These are phyloP conservation scores for Paralvinella palmiformis DNA, from an alignment of 1,140 invertebrate species.

Conservation along the genomic window DNA sequence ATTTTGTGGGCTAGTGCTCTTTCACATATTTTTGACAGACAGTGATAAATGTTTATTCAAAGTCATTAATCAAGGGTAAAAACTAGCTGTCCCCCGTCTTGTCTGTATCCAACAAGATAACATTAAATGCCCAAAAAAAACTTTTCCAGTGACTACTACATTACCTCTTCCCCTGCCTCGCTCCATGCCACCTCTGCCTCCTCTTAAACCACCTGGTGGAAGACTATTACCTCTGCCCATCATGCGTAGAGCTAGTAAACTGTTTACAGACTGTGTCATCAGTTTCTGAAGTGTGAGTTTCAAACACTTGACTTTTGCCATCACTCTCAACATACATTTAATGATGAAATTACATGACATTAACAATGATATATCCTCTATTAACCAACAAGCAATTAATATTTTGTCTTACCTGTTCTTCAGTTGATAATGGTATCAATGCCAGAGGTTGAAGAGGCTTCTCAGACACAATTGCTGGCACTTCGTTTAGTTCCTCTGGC, in stretches of 20 bases:
- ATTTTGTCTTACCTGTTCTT: conserved; percentile 62
- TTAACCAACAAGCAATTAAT: neutral
- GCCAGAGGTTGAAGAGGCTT: conserved; percentile 71
- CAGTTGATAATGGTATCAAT: conserved; percentile 68
- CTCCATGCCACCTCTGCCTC: conserved; percentile 58
- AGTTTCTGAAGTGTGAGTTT: conserved; percentile 50
- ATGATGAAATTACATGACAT: neutral
- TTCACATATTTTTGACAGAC: neutral
- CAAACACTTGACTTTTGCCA: neutral
- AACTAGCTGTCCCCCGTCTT: neutral
- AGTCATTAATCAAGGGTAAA: neutral
- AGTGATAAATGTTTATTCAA: neutral
- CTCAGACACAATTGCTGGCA: conserved; percentile 65
- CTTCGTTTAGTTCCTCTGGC: conserved; percentile 59
- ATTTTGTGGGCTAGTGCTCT: neutral
- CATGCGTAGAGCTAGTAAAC: conserved; percentile 53
- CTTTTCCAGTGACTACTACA: conserved; percentile 34
- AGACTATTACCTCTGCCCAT: conserved; percentile 39
- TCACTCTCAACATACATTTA: neutral
- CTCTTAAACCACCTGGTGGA: conserved; percentile 38
- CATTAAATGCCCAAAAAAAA: neutral
- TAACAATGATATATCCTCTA: neutral
- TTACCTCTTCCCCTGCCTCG: conserved; percentile 55
- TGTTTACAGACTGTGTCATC: conserved; percentile 59
- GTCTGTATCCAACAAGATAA: neutral